These are phyloP conservation scores for Neostethus bicornis DNA, from an alignment of 2,797 vertebrate genomes.

Conservation along the genomic window DNA sequence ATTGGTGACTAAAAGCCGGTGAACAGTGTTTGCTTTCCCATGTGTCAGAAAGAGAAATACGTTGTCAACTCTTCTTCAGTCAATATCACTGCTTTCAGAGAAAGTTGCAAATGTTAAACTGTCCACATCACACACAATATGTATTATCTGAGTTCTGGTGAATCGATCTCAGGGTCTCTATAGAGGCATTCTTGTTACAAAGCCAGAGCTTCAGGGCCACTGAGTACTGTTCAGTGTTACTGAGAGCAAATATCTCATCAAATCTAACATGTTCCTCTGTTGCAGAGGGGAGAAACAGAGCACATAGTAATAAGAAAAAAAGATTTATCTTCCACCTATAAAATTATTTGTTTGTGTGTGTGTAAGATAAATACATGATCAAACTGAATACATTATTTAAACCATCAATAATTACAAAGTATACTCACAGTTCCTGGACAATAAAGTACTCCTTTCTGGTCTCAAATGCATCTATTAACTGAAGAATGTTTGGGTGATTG, in stretches of 20 bases:
- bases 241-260: slow-evolving; percentile 71
- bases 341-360: slow-evolving; percentile 43
- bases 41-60: slow-evolving; percentile 17
- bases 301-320: slow-evolving; percentile 62
- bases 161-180: slow-evolving; percentile 47
- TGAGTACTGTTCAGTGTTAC: slow-evolving; percentile 63
- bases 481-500: slow-evolving; percentile 87
- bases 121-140: slow-evolving; percentile 26
- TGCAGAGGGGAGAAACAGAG: slow-evolving; percentile 62
- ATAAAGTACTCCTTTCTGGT: slow-evolving; percentile 89
- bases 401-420: slow-evolving; percentile 11
- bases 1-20: slow-evolving; percentile 17
- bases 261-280: slow-evolving; percentile 64
- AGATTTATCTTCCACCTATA: slow-evolving; percentile 34
- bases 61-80: slow-evolving; percentile 22
- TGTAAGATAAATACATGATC: slow-evolving; percentile 17
- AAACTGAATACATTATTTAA: slow-evolving; percentile 11
- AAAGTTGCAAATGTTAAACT: slow-evolving; percentile 43
- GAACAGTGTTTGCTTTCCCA: neutral
- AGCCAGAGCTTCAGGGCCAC: slow-evolving; percentile 60
- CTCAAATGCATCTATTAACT: slow-evolving; percentile 88
- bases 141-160: slow-evolving; percentile 9
- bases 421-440: slow-evolving; percentile 88
- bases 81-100: slow-evolving; percentile 35
- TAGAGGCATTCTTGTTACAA: slow-evolving; percentile 43